Percentiles rank a stretch among this genome's conserved stretches.
Evolutionary conservation across 2,888 invertebrate genomes (phyloP).

Genomic region (Cryptocephalus primarius): DNA sequence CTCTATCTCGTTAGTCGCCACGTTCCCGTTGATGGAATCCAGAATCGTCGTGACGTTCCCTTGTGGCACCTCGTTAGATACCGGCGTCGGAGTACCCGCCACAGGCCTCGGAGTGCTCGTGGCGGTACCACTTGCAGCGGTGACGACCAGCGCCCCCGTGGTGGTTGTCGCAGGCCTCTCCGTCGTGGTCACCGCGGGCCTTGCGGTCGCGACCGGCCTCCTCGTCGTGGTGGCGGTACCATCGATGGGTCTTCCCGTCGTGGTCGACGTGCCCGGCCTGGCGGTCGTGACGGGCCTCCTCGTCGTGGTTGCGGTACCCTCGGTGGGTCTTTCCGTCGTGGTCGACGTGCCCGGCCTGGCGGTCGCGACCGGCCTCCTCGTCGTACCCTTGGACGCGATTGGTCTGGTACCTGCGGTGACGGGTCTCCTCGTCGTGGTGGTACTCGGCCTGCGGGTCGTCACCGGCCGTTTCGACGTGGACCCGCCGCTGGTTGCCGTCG

Average conservation of each 20-base stretch:
- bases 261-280: not conserved
- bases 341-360: not conserved
- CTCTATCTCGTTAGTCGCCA: constrained; percentile 21
- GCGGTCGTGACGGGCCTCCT: not conserved
- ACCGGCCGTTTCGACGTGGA: constrained; percentile 18
- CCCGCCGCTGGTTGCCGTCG: constrained; percentile 1
- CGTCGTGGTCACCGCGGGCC: constrained; percentile 4
- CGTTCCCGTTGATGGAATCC: constrained; percentile 20
- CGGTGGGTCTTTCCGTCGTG: constrained; percentile 5
- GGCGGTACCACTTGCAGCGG: constrained; percentile 3
- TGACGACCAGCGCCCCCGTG: not conserved
- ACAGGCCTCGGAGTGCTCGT: constrained; percentile 19
- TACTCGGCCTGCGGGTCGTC: not conserved
- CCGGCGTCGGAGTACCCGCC: constrained; percentile 14
- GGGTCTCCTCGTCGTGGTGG: not conserved
- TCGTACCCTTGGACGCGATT: not conserved
- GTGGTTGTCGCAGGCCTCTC: not conserved
- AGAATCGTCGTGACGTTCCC: constrained; percentile 14
- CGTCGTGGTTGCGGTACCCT: constrained; percentile 9
- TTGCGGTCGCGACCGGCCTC: constrained; percentile 15
- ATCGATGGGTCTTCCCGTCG: not conserved
- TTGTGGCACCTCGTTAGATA: constrained; percentile 18
- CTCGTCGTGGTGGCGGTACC: constrained; percentile 11
- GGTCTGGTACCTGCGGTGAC: not conserved
- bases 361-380: not conserved